phyloP scores from a whole-genome alignment of 2,888 invertebrate genomes.

The Lysandra bellargus region DNA sequence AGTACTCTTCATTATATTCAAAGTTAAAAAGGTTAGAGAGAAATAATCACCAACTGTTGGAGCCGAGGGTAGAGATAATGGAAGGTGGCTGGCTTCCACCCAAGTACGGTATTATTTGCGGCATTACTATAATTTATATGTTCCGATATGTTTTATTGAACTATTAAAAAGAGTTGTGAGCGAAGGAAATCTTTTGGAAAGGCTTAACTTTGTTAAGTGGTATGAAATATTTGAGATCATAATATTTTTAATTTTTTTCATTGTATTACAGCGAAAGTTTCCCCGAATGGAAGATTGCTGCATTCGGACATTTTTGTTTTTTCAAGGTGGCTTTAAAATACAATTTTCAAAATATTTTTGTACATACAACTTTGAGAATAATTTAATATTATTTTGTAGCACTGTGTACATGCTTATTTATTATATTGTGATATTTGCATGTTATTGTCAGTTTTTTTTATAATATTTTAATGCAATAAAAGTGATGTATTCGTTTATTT shows the following conservation, averaged over 20 bases:
- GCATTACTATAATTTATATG: conserved; percentile 20
- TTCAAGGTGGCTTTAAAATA: background rate
- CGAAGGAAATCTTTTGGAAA: background rate
- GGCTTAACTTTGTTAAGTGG: background rate
- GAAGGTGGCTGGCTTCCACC: conserved; percentile 10
- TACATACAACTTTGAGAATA: too few species aligned
- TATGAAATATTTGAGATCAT: background rate
- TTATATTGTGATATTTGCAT: too few species aligned
- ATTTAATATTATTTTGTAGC: too few species aligned
- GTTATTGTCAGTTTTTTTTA: too few species aligned
- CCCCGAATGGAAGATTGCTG: background rate
- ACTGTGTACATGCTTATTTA: too few species aligned
- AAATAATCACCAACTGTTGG: background rate
- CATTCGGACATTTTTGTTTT: background rate
- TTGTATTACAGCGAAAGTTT: background rate
- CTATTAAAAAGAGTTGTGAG: conserved; percentile 16
- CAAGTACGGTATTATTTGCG: conserved; percentile 3
- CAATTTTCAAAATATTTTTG: too few species aligned
- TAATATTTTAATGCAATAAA: background rate
- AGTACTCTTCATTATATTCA: background rate
- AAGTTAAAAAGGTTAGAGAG: background rate
- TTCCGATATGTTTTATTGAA: conserved; percentile 23
- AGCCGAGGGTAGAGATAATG: background rate
- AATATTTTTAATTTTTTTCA: background rate
- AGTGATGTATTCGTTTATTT: background rate